Evolutionary conservation across 2,113 vertebrate species (phyloP).

Genomic region (Monopterus albus): DNA sequence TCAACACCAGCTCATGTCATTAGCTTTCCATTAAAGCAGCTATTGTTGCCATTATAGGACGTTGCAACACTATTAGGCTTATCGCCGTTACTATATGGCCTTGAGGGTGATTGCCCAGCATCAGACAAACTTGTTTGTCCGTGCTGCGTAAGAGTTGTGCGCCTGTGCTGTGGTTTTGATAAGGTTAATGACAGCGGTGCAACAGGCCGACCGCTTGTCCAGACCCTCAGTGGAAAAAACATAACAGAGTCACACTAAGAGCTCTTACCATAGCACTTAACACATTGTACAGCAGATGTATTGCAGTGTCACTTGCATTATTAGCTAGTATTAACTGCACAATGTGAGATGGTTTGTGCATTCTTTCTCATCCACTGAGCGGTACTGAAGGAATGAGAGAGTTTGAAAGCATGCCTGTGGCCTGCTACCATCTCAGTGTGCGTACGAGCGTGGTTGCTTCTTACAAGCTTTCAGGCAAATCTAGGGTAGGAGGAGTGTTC

Average conservation of each 20-base stretch:
- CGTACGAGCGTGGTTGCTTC: constrained; percentile 12
- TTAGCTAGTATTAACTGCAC: constrained; percentile 15
- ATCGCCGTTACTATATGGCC: background rate
- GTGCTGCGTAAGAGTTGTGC: background rate
- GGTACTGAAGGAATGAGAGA: background rate
- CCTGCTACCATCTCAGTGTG: constrained; percentile 22
- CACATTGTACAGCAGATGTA: background rate
- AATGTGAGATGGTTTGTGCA: constrained; percentile 13
- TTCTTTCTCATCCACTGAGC: background rate
- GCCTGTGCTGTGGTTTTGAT: constrained; percentile 23
- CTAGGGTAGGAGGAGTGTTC: background rate
- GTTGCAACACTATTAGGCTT: constrained; percentile 9
- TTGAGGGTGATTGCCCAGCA: constrained; percentile 13
- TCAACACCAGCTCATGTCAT: constrained; percentile 23
- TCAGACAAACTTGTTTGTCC: constrained; percentile 10
- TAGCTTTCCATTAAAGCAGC: constrained; percentile 20
- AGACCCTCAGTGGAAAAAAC: constrained; percentile 16
- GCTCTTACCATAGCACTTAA: constrained; percentile 5
- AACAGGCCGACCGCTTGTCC: background rate
- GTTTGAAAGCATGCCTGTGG: constrained; percentile 23
- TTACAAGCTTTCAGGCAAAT: constrained; percentile 7
- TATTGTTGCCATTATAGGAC: background rate
- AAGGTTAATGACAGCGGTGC: constrained; percentile 33
- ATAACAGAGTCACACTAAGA: constrained; percentile 4
- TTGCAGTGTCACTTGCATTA: constrained; percentile 9